Evolutionary conservation across 2,888 invertebrate species (phyloP).

Genomic region (Aporophyla nigra): DNA sequence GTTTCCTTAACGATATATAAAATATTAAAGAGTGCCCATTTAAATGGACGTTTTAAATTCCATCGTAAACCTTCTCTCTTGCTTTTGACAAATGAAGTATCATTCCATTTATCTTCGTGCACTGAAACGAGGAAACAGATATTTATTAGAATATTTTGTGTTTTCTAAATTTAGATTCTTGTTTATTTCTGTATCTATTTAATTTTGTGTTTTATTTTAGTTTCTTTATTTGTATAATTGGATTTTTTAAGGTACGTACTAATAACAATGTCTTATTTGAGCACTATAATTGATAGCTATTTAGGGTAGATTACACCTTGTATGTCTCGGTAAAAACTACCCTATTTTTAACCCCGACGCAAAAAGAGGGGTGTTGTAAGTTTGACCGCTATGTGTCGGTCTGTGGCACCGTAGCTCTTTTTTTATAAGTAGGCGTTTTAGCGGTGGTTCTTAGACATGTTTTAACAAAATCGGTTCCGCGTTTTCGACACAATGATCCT

Average conservation of each 20-base stretch:
- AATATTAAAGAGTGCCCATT: conserved; percentile 38
- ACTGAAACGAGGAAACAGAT: conserved; percentile 24
- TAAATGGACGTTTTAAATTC: conserved; percentile 34
- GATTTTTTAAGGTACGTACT: neutral
- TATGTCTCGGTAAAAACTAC: no score
- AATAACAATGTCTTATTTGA: neutral
- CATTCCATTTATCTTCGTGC: conserved; percentile 51
- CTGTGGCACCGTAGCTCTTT: no score
- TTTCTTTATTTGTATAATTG: neutral
- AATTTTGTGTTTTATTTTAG: neutral
- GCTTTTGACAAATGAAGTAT: conserved; percentile 58
- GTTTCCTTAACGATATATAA: conserved; percentile 26
- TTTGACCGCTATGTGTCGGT: no score
- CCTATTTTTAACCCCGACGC: no score
- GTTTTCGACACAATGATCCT: no score
- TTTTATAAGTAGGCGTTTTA: no score
- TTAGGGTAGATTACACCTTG: neutral
- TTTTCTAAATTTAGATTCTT: neutral
- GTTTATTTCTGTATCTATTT: neutral
- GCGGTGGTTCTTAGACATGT: no score
- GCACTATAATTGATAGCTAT: neutral
- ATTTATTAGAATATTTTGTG: conserved; percentile 23
- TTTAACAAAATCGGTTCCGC: no score
- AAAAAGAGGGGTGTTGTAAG: no score
- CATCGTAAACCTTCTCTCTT: conserved; percentile 41